Evolutionary conservation across 2,888 invertebrate species (phyloP).

Genomic region (Calameuta idolon): DNA sequence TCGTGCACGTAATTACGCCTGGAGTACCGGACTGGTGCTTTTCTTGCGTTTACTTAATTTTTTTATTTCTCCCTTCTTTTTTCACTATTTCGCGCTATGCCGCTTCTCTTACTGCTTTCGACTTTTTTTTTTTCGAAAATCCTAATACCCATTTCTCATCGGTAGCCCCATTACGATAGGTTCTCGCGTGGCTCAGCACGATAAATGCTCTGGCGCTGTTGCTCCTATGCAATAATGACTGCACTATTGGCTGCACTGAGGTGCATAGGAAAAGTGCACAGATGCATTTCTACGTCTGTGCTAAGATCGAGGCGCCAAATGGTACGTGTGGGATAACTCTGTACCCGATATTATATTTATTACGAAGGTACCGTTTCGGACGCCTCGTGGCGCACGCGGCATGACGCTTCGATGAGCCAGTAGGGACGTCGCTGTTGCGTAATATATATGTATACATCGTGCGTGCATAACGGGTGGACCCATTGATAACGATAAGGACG

Average conservation of each 20-base stretch:
- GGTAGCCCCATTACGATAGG: neutral
- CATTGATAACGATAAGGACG: neutral
- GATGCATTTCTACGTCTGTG: neutral
- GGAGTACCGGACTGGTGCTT: neutral
- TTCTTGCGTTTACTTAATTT: neutral
- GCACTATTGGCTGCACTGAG: neutral
- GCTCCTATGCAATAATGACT: no score
- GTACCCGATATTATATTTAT: conserved; percentile 27
- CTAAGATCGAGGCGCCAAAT: neutral
- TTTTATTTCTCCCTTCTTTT: no score
- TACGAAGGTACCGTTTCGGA: conserved; percentile 29
- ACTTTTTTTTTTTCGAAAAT: neutral
- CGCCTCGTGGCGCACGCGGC: conserved; percentile 29
- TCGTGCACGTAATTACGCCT: neutral
- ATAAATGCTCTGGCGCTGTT: neutral
- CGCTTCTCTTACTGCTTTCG: neutral
- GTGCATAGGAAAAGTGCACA: neutral
- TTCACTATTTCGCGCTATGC: no score
- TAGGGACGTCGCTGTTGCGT: neutral
- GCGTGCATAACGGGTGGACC: neutral
- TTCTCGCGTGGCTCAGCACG: neutral
- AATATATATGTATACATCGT: neutral
- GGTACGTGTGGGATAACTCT: neutral
- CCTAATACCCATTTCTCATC: neutral
- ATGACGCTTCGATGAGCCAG: neutral